Evolutionary conservation across 2,888 invertebrate species (phyloP), one percentile per base, ranked within the genome.

Genomic region (Ennomos erosarius): DNA sequence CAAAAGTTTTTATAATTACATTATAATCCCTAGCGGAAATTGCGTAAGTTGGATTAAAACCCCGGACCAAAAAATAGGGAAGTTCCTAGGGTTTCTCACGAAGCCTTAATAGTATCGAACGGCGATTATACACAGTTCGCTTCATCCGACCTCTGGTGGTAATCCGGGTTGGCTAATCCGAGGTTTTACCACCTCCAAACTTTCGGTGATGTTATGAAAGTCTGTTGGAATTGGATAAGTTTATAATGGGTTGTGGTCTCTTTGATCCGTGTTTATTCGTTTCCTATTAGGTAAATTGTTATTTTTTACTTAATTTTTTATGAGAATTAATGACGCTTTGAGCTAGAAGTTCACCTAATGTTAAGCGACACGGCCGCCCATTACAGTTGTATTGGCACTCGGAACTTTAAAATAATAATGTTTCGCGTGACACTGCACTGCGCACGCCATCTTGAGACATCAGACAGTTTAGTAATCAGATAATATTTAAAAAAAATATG

Each of bases 81-180:
- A 33, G 36, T 46, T 67, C 62, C 62, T 70, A 70, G 26, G 81
- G 77, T 63, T 81, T 80, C 80, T 12, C 10, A 16, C 8, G 80
- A 81, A 81, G 75, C 79, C 77, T 9, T 42, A 63, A 55, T 65
- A 75, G 62, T 68, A 76, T 76, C 73, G 75, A 64, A 58, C 65
- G 64, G 57, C 68, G 73, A 78, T 82, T 79, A 79, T 64, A 71
- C 52, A 51, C 73, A 68, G 69, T 58, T 54, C 71, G 70, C 54
- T 70, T 71, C 68, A 70, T 70, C 69, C 46, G 57, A 16, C 63
- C 63, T 59, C 53, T 42, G 44, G 62, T 50, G 43, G 12, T 58
- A 71, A 73, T 73, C 73, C 68, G 58, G 58, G 67, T 67, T 67
- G 62, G 68, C 64, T 74, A 70, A 75, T 71, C 73, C 65, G 11